Percentiles rank a stretch among this genome's conserved stretches.
phyloP scores from a whole-genome alignment of 2,797 vertebrate genomes.

The Anas capensis region DNA sequence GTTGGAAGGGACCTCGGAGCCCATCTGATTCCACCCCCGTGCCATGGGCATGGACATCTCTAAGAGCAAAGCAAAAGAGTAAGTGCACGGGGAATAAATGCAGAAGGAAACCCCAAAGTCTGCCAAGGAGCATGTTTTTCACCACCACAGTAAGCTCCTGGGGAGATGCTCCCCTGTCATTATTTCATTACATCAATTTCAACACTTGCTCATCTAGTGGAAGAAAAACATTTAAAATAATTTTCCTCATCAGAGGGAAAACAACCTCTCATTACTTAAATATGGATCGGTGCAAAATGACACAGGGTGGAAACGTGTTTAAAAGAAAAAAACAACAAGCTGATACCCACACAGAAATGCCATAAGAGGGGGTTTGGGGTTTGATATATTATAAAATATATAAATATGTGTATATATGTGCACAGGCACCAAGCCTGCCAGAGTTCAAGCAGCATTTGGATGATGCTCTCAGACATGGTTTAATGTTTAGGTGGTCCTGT shows the following conservation, averaged over 20 bases:
- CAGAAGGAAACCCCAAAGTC: neutral
- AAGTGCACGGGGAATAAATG: neutral
- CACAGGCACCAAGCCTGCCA: neutral
- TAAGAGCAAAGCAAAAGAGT: neutral
- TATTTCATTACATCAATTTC: constrained; percentile 74
- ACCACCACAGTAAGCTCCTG: constrained; percentile 18
- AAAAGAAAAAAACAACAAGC: neutral
- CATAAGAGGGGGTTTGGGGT: neutral
- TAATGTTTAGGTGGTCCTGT: neutral
- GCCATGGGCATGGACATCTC: too few species aligned
- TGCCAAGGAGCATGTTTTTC: constrained; percentile 12
- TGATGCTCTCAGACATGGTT: neutral
- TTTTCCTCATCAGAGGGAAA: constrained; percentile 74
- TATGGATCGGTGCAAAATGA: constrained; percentile 40
- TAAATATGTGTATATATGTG: neutral
- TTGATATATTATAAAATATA: neutral
- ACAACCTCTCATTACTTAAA: constrained; percentile 72
- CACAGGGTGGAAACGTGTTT: neutral
- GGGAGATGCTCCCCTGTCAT: constrained; percentile 65
- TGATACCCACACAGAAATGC: rapidly evolving
- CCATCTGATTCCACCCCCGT: too few species aligned
- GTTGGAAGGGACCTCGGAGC: too few species aligned
- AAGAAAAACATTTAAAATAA: constrained; percentile 72
- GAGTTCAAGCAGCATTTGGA: neutral
- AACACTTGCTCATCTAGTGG: constrained; percentile 74